Conservation (phyloP, 2,888 invertebrate species). For the Eustalomyia histrio region DNA sequence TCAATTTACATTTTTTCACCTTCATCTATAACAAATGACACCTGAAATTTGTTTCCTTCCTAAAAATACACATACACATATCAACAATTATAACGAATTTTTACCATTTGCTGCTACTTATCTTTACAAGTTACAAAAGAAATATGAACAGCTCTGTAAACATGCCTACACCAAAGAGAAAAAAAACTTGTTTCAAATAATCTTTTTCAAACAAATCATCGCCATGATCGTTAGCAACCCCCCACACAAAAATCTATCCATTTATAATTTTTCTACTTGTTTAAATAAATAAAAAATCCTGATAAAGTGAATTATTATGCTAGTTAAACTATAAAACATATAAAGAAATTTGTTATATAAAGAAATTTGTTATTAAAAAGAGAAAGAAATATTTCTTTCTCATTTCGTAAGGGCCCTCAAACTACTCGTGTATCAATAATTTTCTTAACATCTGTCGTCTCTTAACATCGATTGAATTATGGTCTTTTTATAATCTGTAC, state of each 20-base stretch:
- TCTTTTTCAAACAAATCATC: conserved; percentile 34
- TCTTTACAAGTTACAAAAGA: conserved; percentile 8
- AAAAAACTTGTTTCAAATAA: conserved; percentile 21
- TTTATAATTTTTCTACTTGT: conserved; percentile 23
- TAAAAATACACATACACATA: conserved; percentile 3
- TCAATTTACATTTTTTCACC: conserved; percentile 57
- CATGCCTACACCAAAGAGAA: conserved; percentile 25
- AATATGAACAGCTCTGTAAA: conserved; percentile 8
- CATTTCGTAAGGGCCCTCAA: background rate
- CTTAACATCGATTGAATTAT: background rate
- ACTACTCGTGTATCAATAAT: conserved; percentile 22
- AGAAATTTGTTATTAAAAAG: background rate
- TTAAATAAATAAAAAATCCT: conserved; percentile 67
- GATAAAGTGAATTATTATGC: conserved; percentile 72
- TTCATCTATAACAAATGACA: conserved; percentile 48
- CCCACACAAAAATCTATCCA: conserved; percentile 21
- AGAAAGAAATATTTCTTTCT: conserved; percentile 18
- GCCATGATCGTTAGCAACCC: conserved; percentile 25
- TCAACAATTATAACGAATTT: background rate
- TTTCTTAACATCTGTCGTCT: conserved; percentile 38
- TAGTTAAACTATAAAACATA: background rate
- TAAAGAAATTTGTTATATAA: background rate
- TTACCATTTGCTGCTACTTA: conserved; percentile 20
- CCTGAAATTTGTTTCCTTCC: conserved; percentile 55
- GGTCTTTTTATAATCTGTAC: conserved; percentile 35